Evolutionary conservation across 2,888 invertebrate genomes (phyloP), one percentile per base, ranked within the genome.

Genomic region (Dromius quadrimaculatus): DNA sequence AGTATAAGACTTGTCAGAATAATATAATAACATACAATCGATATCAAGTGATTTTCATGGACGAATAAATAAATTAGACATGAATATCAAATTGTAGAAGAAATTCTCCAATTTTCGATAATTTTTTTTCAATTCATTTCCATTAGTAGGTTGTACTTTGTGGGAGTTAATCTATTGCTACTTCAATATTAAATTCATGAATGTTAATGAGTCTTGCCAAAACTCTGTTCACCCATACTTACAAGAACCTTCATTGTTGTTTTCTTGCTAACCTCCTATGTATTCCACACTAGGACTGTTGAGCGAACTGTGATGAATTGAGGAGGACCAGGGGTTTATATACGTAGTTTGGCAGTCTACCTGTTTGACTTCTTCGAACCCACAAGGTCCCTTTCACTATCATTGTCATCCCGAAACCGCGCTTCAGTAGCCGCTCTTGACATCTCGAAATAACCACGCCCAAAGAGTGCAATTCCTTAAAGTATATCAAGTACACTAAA

Each of bases 211-310:
- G n/a, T n/a, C n/a, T n/a, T n/a, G n/a, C n/a, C n/a, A n/a, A n/a
- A n/a, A n/a, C n/a, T n/a, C n/a, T n/a, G n/a, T n/a, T 15, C 8
- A 41, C 19, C n/a, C 13, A 50, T 64, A 76, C 77, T 77, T 74
- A 77, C 78, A 75, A 75, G 63, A 62, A 73, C 34, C 66, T 74
- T 76, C 76, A 76, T 77, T 75, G 71, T 76, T 64, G 72, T 65
- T 22, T 28, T 22, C 13, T 57, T 17, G 71, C 64, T 63, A 71
- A 64, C 71, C 71, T 65, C 71, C 70, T 69, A 43, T 23, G 34
- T 50, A 54, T 15, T 28, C 9, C 47, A 59, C 50, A 36, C 47
- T 70, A 70, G 70, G 70, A 70, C 70, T 70, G 70, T 70, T 70
- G 73, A 69, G 69, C 73, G 59, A 62, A 70, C 70, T 70, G 70